Evolutionary conservation across 2,797 vertebrate genomes (phyloP), one percentile per base, ranked within the genome.

Genomic region (Eulemur albifrons): DNA sequence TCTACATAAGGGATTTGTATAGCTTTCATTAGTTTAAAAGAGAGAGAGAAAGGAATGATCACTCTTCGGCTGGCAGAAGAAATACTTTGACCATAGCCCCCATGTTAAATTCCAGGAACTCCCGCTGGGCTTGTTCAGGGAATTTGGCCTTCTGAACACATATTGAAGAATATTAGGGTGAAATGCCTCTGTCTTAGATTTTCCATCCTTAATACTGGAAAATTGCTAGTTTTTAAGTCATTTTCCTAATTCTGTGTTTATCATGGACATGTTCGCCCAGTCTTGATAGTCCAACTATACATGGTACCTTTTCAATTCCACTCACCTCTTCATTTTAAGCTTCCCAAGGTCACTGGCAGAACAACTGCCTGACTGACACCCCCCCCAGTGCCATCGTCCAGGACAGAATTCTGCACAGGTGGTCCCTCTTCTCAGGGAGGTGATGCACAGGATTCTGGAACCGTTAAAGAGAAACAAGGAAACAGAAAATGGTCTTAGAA

Each of bases 11-110:
- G 82, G 61, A 70, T 85, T 90, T 95, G 61, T 13, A 32, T 48
- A 90, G 27, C 65, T 93, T 70, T 92, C 50, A 1, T 95, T 92
- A 65, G 67, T 92, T 93, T 69, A 88, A 88, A 50, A 67, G 17
- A 61, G 72, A 81, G 69, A 83, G 32, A 57, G 7, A 67, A 30
- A 72, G 27, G 52, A 70, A 7, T 1, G 2, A 48, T 13, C 35
- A 2, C 7, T 59, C 32, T 84, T 54, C 17, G 25, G n/a, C 59
- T 92, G 30, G 17, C 40, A 27, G 32, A 85, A 50, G 80, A 93
- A 45, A 82, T 59, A 38, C 40, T 81, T 90, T 54, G 75, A 82
- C 85, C 45, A 48, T 88, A 70, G 91, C 54, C 45, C 21, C 69
- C 20, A 5, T 8, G 3, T 59, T 92, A 90, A 93, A 92, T 80